Percentiles rank a stretch among this genome's conserved stretches.
Evolutionary conservation across 2,888 invertebrate species (phyloP).

Genomic region (Corbicula japonica): DNA sequence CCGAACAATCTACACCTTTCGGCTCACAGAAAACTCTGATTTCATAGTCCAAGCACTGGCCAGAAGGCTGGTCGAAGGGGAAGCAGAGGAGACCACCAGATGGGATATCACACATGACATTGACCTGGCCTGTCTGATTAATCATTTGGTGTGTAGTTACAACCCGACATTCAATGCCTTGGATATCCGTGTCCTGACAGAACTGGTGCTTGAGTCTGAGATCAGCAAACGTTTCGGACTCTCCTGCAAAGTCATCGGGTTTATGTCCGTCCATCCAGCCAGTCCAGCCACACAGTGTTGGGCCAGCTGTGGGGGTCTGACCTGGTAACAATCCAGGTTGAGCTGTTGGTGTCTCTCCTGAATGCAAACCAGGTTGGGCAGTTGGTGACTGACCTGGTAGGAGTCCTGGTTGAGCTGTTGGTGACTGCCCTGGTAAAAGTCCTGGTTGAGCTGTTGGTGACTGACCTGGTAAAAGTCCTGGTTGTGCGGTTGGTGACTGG

Average conservation of each 20-base stretch:
- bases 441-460: conserved; percentile 60
- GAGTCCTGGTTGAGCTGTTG: conserved; percentile 56
- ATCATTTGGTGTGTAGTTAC: conserved; percentile 54
- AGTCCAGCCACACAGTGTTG: conserved; percentile 91
- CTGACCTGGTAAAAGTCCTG: conserved; percentile 32
- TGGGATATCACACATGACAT: conserved; percentile 65
- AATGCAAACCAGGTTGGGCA: conserved; percentile 33
- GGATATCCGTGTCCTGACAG: conserved; percentile 78
- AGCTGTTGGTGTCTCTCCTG: conserved; percentile 53
- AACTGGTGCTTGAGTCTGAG: conserved; percentile 67
- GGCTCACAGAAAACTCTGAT: conserved; percentile 87
- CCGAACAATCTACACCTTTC: conserved; percentile 73
- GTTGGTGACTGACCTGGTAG: conserved; percentile 50
- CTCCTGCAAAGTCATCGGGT: conserved; percentile 77
- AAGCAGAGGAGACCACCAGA: conserved; percentile 90
- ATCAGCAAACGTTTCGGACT: conserved; percentile 79
- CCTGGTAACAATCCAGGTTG: conserved; percentile 36
- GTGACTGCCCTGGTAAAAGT: conserved; percentile 29
- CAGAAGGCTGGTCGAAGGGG: conserved; percentile 79
- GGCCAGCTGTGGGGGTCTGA: conserved; percentile 42
- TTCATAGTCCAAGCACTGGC: conserved; percentile 81
- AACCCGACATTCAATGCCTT: conserved; percentile 77
- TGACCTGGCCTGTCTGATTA: conserved; percentile 64
- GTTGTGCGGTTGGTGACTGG: conserved; percentile 55
- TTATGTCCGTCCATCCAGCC: conserved; percentile 90